phyloP scores from a whole-genome alignment of 1,140 invertebrate genomes.

The Triops longicaudatus region DNA sequence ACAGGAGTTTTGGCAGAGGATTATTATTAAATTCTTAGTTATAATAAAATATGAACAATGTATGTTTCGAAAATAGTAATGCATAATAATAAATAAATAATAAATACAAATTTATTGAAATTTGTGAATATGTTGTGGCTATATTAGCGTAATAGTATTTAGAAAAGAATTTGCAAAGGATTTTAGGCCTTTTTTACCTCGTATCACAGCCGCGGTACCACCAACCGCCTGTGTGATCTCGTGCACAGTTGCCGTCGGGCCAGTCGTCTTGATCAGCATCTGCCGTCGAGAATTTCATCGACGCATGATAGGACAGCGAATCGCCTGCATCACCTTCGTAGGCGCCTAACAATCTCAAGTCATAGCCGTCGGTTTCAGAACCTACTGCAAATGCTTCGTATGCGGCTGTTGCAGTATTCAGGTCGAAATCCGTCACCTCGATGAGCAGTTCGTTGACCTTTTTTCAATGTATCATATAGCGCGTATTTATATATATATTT shows the following conservation, averaged over 20 bases:
- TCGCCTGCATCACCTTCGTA: slow-evolving; percentile 56
- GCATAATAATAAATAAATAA: no score
- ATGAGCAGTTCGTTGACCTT: slow-evolving; percentile 52
- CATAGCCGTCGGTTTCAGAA: slow-evolving; percentile 53
- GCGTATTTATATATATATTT: no score
- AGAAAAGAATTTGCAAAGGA: no score
- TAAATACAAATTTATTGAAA: no score
- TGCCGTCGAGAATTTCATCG: slow-evolving; percentile 59
- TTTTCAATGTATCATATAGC: no score
- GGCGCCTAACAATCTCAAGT: slow-evolving; percentile 50
- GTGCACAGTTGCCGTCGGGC: slow-evolving; percentile 58
- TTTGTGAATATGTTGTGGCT: no score
- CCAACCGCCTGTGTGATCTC: slow-evolving; percentile 51
- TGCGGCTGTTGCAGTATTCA: slow-evolving; percentile 46
- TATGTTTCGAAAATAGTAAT: no score
- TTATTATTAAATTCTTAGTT: no score
- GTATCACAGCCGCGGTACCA: slow-evolving; percentile 54
- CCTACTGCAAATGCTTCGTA: slow-evolving; percentile 58
- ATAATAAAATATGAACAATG: no score
- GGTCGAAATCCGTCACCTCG: slow-evolving; percentile 52
- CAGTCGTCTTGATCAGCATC: slow-evolving; percentile 64
- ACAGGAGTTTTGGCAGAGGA: no score
- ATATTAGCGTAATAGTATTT: no score
- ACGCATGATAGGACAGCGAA: slow-evolving; percentile 58
- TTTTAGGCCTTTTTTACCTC: slow-evolving; percentile 31